A percentile compares a stretch with the other conserved stretches of the same genome.
These are phyloP conservation scores for Manduca sexta DNA, from an alignment of 1,140 invertebrate genomes.

Conservation along the genomic window DNA sequence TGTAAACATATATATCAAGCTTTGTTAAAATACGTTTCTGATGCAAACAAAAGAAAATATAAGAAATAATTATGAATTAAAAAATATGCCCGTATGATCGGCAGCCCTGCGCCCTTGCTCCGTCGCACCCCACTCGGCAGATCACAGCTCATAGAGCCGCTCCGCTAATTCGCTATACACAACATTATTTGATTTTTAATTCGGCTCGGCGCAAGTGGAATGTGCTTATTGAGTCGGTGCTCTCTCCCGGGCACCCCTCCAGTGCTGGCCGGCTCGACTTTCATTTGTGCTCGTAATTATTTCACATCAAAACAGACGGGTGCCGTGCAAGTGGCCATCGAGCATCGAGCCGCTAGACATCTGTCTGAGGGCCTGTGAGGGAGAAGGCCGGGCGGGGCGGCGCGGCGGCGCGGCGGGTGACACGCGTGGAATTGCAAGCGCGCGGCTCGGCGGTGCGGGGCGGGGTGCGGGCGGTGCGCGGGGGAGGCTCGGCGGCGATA, in stretches of 20 bases:
- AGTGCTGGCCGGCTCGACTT: neutral
- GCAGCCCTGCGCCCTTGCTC: neutral
- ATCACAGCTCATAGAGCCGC: neutral
- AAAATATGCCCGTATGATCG: too few relatives aligned
- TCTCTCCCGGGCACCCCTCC: constrained; percentile 4
- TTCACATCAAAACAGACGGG: neutral
- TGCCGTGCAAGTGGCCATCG: neutral
- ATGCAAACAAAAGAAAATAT: too few relatives aligned
- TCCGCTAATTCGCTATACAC: constrained; percentile 50
- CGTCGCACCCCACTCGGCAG: neutral
- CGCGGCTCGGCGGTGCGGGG: neutral
- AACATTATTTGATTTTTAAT: constrained; percentile 70
- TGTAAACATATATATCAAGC: too few relatives aligned
- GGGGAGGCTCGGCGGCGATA: constrained; percentile 17
- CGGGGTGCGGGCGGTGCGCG: neutral
- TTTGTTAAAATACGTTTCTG: too few relatives aligned
- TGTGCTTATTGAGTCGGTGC: constrained; percentile 46
- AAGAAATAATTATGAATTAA: too few relatives aligned
- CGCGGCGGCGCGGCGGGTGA: constrained; percentile 4
- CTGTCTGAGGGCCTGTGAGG: neutral
- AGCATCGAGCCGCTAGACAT: neutral
- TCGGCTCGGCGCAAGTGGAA: constrained; percentile 44
- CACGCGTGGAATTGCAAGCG: constrained; percentile 14
- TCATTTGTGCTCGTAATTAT: too few relatives aligned
- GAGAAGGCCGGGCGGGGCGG: neutral